Conservation (phyloP, 2,113 vertebrate species). For the Malurus elegans region DNA sequence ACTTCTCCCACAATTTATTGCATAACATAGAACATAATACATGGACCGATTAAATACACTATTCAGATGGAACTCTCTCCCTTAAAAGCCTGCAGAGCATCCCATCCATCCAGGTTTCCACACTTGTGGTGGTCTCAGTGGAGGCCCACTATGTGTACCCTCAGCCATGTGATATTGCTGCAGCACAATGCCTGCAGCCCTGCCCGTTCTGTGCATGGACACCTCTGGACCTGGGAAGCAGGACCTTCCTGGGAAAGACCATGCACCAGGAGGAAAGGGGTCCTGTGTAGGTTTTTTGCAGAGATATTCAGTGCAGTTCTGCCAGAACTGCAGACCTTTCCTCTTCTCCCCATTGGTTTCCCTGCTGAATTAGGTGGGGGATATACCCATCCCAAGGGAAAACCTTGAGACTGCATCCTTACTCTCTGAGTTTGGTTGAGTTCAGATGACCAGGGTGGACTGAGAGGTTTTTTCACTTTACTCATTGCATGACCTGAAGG, state of each 20-base stretch:
- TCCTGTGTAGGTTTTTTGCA: background rate
- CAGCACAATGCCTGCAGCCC: background rate
- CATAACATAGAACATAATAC: background rate
- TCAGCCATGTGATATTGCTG: background rate
- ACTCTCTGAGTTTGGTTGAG: background rate
- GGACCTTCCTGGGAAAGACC: background rate
- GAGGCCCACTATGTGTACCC: background rate
- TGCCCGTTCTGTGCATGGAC: background rate
- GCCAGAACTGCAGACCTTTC: background rate
- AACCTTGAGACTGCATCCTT: background rate
- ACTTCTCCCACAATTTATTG: background rate
- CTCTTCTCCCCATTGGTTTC: background rate
- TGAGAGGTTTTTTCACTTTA: background rate
- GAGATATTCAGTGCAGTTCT: fast-evolving
- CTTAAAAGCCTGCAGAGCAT: background rate
- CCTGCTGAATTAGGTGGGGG: background rate
- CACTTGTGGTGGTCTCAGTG: background rate
- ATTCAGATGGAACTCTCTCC: background rate
- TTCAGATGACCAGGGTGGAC: background rate
- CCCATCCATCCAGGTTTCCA: background rate
- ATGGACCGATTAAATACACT: background rate
- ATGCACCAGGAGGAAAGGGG: background rate
- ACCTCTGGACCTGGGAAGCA: background rate
- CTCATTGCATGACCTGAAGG: background rate
- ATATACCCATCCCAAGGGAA: background rate